Conservation (phyloP, 2,797 vertebrate species). For the Lophius americanus region DNA sequence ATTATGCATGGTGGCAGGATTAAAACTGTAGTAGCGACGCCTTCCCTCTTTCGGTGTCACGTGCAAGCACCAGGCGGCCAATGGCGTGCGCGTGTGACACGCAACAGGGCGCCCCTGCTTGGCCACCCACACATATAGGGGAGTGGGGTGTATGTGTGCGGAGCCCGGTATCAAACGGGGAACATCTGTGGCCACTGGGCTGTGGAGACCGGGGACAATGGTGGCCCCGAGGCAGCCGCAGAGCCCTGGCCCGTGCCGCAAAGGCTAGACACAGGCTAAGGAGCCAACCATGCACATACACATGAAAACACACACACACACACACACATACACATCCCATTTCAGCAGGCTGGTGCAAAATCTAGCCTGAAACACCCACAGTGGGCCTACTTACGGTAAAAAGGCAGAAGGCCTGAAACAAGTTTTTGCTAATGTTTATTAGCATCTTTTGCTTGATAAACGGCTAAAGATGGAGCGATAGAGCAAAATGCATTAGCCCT, state of each 20-base stretch:
- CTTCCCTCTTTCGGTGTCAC: conserved; percentile 67
- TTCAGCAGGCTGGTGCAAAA: conserved; percentile 39
- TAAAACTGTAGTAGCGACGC: conserved; percentile 77
- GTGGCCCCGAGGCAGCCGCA: conserved; percentile 78
- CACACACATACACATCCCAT: conserved; percentile 40
- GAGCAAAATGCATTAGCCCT: conserved; percentile 12
- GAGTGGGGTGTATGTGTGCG: conserved; percentile 70
- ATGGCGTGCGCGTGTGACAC: conserved; percentile 68
- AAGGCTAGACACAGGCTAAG: conserved; percentile 79
- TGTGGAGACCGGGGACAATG: conserved; percentile 83
- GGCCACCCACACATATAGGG: conserved; percentile 81
- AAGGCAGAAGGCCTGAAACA: conserved; percentile 30
- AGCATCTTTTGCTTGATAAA: background rate
- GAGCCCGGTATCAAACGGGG: conserved; percentile 83
- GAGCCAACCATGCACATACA: conserved; percentile 72
- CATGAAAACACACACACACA: conserved; percentile 40
- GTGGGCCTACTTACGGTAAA: conserved; percentile 15
- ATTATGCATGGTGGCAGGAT: conserved; percentile 83
- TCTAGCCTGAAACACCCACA: conserved; percentile 16
- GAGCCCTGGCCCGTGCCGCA: conserved; percentile 81
- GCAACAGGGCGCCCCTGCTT: conserved; percentile 81
- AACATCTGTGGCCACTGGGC: conserved; percentile 88
- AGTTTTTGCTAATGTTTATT: background rate
- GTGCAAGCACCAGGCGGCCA: conserved; percentile 68
- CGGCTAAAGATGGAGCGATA: conserved; percentile 6